phyloP scores from a whole-genome alignment of 2,888 invertebrate genomes.

The Drosophila lutescens region DNA sequence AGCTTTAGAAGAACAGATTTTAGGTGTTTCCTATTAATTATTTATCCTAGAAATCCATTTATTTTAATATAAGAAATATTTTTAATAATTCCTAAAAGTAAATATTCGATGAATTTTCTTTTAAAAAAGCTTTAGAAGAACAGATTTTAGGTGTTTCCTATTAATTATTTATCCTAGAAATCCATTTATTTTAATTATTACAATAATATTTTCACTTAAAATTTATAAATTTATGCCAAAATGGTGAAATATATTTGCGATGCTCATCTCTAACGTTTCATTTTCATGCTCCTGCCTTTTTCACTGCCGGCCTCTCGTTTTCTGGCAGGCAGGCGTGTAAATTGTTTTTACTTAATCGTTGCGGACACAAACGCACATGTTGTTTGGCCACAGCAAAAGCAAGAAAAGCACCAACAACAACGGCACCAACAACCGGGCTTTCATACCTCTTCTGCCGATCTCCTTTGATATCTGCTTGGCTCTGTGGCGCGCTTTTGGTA shows the following conservation, averaged over 20 bases:
- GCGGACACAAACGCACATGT: constrained; percentile 76
- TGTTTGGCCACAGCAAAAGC: constrained; percentile 47
- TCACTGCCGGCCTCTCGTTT: constrained; percentile 14
- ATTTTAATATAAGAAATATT: too few species aligned
- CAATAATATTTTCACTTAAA: not conserved
- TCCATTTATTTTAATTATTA: too few species aligned
- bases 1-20: too few species aligned
- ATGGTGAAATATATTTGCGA: too few species aligned
- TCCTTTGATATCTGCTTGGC: constrained; percentile 57
- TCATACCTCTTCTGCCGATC: constrained; percentile 45
- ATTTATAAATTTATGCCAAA: not conserved
- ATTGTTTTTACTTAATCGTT: constrained; percentile 81
- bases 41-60: too few species aligned
- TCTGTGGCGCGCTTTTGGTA: constrained; percentile 70
- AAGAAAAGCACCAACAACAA: constrained; percentile 1
- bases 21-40: too few species aligned
- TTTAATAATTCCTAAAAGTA: too few species aligned
- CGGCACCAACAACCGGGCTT: constrained; percentile 12
- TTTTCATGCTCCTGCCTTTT: constrained; percentile 30
- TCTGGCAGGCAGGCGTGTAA: constrained; percentile 76
- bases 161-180: too few species aligned
- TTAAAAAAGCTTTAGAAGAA: too few species aligned
- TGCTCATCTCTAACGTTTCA: constrained; percentile 15
- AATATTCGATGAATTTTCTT: too few species aligned
- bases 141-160: too few species aligned